Evolutionary conservation across 2,888 invertebrate genomes (phyloP).

Genomic region (Ernsta delagoae): DNA sequence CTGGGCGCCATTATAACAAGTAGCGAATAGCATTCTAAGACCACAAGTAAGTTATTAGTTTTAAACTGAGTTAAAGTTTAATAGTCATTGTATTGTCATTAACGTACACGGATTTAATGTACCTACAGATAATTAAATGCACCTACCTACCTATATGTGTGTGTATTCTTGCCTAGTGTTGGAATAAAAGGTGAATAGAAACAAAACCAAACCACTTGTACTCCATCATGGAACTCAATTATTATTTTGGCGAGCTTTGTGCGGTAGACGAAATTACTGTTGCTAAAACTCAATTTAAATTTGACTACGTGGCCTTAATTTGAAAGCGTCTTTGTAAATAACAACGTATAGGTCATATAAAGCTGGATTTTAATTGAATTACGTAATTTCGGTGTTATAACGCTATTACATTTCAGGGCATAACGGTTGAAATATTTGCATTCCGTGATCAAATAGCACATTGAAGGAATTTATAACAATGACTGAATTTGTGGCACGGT

Average conservation of each 20-base stretch:
- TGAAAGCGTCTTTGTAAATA: constrained; percentile 53
- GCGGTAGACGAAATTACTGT: constrained; percentile 65
- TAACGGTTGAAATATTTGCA: constrained; percentile 28
- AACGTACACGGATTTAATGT: too few species aligned
- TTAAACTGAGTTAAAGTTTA: background rate
- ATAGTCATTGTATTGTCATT: background rate
- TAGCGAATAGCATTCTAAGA: background rate
- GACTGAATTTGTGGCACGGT: too few species aligned
- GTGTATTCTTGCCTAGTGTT: constrained; percentile 4
- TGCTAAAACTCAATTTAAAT: constrained; percentile 75
- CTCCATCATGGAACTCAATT: constrained; percentile 62
- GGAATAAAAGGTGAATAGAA: constrained; percentile 25
- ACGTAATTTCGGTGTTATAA: constrained; percentile 42
- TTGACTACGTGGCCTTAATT: constrained; percentile 65
- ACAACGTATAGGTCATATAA: constrained; percentile 47
- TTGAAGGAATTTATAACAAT: too few species aligned
- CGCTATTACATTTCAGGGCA: constrained; percentile 15
- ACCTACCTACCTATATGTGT: too few species aligned
- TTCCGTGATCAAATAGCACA: background rate
- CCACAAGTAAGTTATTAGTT: background rate
- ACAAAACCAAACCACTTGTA: constrained; percentile 44
- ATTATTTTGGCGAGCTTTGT: constrained; percentile 70
- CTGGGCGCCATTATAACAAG: constrained; percentile 9
- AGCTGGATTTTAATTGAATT: constrained; percentile 64
- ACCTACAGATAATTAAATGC: background rate